Base-by-base conservation (phyloP, 2,797 vertebrate species). In the Artibeus jamaicensis region DNA sequence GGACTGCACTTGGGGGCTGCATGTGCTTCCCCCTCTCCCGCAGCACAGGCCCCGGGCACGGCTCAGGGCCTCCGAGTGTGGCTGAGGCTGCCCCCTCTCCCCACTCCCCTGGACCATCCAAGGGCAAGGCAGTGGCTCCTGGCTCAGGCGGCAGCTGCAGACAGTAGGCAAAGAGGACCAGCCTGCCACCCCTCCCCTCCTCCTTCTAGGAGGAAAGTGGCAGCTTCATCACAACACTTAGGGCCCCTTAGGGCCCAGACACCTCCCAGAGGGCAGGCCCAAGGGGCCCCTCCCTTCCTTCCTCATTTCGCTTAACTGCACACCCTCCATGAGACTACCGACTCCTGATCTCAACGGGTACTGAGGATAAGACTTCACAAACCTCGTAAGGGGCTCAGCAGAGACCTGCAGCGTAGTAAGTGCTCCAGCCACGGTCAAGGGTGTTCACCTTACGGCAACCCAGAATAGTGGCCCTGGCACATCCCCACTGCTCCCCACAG, bases 221-320 rank as follows among this genome's bases (percentile, higher is more conserved):
- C 15, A 9, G 86, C 90, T 86, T 53, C 53, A 85, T 50, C 48
- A 70, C 34, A 2, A 22, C 0, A 9, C 29, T 59, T 76, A 53
- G 53, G 3, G 10, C 7, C 15, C 4, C 29, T 53, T 81, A 53
- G 53, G 3, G 8, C 6, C 15, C 3, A 14, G 70, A 48, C 71
- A 44, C 57, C 42, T 89, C 57, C 44, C 29, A 18, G 46, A 55
- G 24, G 67, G 57, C 29, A 6, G 74, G 39, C 39, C 67, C 3
- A 16, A 26, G 37, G 53, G 73, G n/a, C 39, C 6, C 46, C 65
- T 18, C 42, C 59, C 81, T 94, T 95, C 71, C 93, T 94, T 91
- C 90, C 81, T 94, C 86, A 89, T 96, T 93, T 81, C 1, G 2
- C 53, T 34, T 32, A 62, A 32, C 9, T 16, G 24, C 29, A 3